Conservation (phyloP, 2,113 vertebrate species). For the Emydocephalus ijimae region DNA sequence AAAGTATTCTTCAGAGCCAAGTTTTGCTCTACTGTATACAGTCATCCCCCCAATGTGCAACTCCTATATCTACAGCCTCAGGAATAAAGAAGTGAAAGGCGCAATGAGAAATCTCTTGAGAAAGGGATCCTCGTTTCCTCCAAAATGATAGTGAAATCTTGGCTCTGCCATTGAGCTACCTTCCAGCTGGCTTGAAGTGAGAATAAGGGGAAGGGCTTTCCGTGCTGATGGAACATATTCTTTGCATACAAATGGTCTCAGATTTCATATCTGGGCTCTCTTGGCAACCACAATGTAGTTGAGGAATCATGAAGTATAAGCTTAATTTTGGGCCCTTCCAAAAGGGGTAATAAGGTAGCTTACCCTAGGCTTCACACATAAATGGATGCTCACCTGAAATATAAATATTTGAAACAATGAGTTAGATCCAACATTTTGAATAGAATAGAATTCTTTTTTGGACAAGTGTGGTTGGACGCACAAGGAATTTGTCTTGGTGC, state of each 20-base stretch:
- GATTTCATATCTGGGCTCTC: neutral
- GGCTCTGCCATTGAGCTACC: neutral
- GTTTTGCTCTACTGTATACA: conserved; percentile 36
- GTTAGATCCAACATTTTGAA: no score
- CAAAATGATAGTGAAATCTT: neutral
- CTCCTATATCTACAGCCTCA: conserved; percentile 31
- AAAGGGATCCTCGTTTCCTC: neutral
- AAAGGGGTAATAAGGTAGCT: neutral
- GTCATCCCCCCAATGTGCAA: conserved; percentile 20
- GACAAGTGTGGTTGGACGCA: no score
- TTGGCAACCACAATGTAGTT: neutral
- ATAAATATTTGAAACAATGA: neutral
- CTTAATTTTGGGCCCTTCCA: neutral
- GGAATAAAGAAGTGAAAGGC: conserved; percentile 41
- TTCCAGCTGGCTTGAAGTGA: neutral
- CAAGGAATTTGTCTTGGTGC: no score
- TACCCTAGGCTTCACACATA: neutral
- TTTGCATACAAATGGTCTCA: neutral
- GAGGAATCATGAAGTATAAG: neutral
- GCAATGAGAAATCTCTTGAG: conserved; percentile 18
- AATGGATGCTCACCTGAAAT: neutral
- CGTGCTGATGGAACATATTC: neutral
- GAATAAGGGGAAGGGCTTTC: neutral
- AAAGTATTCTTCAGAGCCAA: neutral
- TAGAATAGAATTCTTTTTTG: no score